Evolutionary conservation across 2,888 invertebrate species (phyloP).

Genomic region (Ellobium chinense): DNA sequence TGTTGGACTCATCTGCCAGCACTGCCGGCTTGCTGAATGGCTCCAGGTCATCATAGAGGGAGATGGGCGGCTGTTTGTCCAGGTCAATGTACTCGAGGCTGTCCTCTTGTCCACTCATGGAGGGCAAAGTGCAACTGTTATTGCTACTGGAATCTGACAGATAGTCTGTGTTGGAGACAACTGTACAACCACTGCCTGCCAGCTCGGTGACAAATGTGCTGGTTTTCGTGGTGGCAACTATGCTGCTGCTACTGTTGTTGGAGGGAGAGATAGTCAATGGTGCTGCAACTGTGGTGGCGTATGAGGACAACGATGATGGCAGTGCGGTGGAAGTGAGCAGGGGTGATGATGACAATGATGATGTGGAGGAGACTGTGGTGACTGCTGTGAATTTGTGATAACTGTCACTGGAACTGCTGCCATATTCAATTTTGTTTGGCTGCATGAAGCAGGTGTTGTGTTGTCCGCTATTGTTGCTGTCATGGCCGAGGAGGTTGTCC

Average conservation of each 20-base stretch:
- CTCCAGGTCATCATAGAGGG: constrained; percentile 4
- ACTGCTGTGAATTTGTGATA: background rate
- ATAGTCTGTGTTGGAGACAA: constrained; percentile 11
- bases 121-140: background rate
- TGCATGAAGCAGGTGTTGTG: background rate
- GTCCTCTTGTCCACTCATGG: background rate
- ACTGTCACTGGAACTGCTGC: background rate
- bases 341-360: background rate
- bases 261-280: background rate
- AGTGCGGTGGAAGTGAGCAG: background rate
- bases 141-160: background rate
- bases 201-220: background rate
- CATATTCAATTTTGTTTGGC: no score
- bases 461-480: background rate
- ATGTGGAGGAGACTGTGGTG: background rate
- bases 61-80: constrained; percentile 4
- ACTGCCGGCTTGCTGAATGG: background rate
- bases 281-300: background rate
- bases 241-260: background rate
- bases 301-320: background rate
- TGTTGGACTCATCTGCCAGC: background rate
- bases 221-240: background rate
- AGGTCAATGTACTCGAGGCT: constrained; percentile 20
- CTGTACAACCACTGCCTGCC: background rate
- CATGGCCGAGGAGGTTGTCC: background rate